Evolutionary conservation across 2,888 invertebrate species (phyloP), one percentile per base, ranked within the genome.

Genomic region (Campaea margaritaria): DNA sequence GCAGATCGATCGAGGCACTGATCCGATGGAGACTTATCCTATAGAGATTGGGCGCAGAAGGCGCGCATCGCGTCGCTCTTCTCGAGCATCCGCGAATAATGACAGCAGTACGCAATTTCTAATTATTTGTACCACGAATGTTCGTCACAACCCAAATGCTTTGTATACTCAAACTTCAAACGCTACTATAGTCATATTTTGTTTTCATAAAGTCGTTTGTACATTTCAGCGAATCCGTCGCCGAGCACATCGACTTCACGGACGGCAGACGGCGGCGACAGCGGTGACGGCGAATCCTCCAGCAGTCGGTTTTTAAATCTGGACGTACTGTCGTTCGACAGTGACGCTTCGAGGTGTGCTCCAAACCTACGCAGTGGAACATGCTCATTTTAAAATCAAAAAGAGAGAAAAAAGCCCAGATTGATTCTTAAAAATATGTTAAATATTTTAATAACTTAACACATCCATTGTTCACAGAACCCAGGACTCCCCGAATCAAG

Each of bases 1-100:
- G 31, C 78, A 95, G 95, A 95, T 93, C 69, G 95, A 95, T 75
- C 93, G 95, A 54, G 95, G 95, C 4, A 95, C 95, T 0, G 95
- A 95, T 76, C 95, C 95, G 0, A 95, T 95, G 95, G 95, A 95
- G 74, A 86, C 93, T 0, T 94, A 94, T 27, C 69, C 69, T n/a
- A 27, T 58, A 4, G 65, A 67, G 10, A 16, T 56, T 11, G 57
- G 57, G 3, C 60, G 46, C 69, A 48, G 63, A 38, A 49, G 68
- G 12, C 63, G 38, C 42, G 54, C 43, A 3, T n/a, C 36, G 44
- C 70, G 60, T 0, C 58, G 78, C 14, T 57, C 68, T 8, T 59
- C 76, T 12, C 67, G 78, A 13, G 56, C 78, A 11, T 59, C 75
- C 11, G 55, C 76, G 2, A 69, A 60, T 46, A 68, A 59, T 44